A percentile compares a stretch with the other conserved stretches of the same genome.
Evolutionary conservation across 2,113 vertebrate species (phyloP).

Genomic region (Nesogale talazaci): DNA sequence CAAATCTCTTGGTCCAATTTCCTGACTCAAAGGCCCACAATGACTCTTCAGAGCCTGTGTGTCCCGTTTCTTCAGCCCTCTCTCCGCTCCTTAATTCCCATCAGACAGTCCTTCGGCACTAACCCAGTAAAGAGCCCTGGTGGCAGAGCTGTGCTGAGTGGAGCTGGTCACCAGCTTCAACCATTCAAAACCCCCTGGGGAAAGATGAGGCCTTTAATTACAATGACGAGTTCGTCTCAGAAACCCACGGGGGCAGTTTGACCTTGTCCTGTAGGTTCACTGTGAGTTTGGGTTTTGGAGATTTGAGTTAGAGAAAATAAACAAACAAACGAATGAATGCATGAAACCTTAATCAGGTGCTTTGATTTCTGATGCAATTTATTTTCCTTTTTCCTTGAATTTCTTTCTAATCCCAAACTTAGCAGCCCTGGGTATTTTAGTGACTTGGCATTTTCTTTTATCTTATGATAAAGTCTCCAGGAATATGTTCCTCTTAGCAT

Average conservation of each 20-base stretch:
- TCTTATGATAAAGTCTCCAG: constrained; percentile 17
- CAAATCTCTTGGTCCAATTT: background rate
- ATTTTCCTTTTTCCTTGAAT: constrained; percentile 50
- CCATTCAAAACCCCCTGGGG: too few species aligned
- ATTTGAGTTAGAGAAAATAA: too few species aligned
- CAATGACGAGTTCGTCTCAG: too few species aligned
- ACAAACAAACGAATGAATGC: background rate
- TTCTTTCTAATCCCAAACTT: background rate
- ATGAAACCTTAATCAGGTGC: background rate
- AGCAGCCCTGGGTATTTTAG: constrained; percentile 15
- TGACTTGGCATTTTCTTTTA: constrained; percentile 41
- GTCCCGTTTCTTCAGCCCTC: background rate
- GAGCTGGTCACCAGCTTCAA: too few species aligned
- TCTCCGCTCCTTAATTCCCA: background rate
- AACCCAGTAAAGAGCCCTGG: background rate
- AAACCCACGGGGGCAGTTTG: too few species aligned
- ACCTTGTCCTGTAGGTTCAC: too few species aligned
- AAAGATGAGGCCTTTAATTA: too few species aligned
- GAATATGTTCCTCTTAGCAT: background rate
- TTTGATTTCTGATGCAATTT: constrained; percentile 28
- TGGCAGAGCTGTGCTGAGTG: too few species aligned
- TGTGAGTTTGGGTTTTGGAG: too few species aligned
- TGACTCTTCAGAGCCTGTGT: background rate
- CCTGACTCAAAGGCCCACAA: background rate
- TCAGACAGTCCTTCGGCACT: background rate